Conservation (phyloP, 2,113 vertebrate species). For the Mormoops blainvillei region DNA sequence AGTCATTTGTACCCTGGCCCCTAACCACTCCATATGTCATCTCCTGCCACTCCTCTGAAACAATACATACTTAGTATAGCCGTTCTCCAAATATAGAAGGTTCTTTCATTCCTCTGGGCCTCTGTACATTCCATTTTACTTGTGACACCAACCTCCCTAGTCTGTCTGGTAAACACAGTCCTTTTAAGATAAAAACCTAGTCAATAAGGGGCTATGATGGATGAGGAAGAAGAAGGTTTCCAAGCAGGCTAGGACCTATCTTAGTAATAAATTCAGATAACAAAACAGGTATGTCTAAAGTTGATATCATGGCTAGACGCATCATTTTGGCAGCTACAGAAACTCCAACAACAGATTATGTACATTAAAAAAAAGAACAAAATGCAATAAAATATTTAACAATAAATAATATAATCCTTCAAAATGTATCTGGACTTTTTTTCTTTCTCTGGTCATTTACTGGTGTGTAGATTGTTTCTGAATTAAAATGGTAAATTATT, state of each 20-base stretch:
- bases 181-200: not conserved
- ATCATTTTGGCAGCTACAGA: not conserved
- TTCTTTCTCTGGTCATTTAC: not conserved
- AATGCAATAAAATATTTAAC: constrained; percentile 14
- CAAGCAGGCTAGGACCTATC: not conserved
- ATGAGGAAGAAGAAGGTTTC: not conserved
- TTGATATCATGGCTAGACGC: not conserved
- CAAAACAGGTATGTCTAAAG: not conserved
- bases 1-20: not conserved
- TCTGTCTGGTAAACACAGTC: not conserved
- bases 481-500: constrained; percentile 2
- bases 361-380: constrained; percentile 17
- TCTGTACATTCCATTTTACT: not conserved
- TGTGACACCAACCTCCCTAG: not conserved
- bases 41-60: not conserved
- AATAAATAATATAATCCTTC: constrained; percentile 7
- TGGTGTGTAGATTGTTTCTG: not conserved
- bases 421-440: not conserved
- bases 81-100: not conserved
- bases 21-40: not conserved
- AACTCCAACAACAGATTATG: not conserved
- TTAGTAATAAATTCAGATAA: not conserved
- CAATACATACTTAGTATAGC: not conserved
- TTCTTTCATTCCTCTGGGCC: not conserved
- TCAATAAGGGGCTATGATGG: not conserved